Percentiles rank a stretch among this genome's conserved stretches.
phyloP scores from a whole-genome alignment of 2,113 vertebrate genomes.

The Phaethornis superciliosus region DNA sequence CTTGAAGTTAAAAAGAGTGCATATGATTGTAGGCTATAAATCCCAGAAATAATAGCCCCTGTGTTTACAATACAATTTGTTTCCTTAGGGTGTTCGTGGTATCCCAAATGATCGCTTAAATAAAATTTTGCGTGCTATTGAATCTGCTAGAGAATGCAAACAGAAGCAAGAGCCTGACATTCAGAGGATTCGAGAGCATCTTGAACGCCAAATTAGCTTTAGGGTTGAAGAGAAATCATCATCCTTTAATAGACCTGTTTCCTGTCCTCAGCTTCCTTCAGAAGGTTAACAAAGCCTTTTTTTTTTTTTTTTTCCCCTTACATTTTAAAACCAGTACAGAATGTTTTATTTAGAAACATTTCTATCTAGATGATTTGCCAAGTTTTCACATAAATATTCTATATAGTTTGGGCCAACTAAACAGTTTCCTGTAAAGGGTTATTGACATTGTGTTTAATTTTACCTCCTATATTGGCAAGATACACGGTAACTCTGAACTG shows the following conservation, averaged over 20 bases:
- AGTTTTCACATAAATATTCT: background rate
- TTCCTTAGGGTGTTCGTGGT: constrained; percentile 71
- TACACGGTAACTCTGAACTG: background rate
- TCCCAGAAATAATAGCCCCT: background rate
- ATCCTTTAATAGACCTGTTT: constrained; percentile 26
- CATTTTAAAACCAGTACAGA: background rate
- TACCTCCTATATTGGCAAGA: background rate
- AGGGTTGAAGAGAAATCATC: constrained; percentile 64
- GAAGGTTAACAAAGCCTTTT: background rate
- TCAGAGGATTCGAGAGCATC: constrained; percentile 69
- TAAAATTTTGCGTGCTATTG: constrained; percentile 62
- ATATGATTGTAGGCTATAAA: background rate
- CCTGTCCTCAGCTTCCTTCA: background rate
- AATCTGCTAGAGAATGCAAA: constrained; percentile 62
- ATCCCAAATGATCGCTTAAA: constrained; percentile 73
- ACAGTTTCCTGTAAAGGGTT: background rate
- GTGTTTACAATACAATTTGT: background rate
- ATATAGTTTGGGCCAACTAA: background rate
- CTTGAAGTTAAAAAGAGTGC: background rate
- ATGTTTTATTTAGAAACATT: background rate
- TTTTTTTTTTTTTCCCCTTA: background rate
- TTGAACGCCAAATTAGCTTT: constrained; percentile 69
- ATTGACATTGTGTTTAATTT: background rate
- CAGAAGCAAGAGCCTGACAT: constrained; percentile 70
- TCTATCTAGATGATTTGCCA: background rate